These are phyloP conservation scores for Cephus nigrinus DNA, from an alignment of 2,888 invertebrate species.

Conservation along the genomic window DNA sequence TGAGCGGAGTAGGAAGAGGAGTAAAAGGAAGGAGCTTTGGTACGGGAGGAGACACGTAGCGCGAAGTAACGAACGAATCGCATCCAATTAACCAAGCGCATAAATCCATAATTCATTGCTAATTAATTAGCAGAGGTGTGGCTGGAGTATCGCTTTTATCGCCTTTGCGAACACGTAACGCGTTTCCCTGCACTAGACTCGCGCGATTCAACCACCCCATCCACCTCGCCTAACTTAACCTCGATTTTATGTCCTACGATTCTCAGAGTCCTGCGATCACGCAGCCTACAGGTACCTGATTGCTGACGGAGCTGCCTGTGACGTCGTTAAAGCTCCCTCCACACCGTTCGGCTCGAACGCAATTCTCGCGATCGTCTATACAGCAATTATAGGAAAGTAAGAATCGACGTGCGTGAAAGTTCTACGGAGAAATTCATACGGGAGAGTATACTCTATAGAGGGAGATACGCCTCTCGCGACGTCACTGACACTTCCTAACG, in stretches of 20 bases:
- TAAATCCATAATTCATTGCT: constrained; percentile 56
- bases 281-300: not conserved
- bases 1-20: not conserved
- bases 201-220: not conserved
- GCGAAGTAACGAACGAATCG: constrained; percentile 25
- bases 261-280: not conserved
- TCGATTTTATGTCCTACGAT: not conserved
- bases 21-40: not conserved
- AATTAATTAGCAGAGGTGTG: constrained; percentile 46
- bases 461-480: not conserved
- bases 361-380: not conserved
- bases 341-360: not conserved
- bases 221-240: not conserved
- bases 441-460: not conserved
- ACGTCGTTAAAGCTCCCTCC: not conserved
- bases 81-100: constrained; percentile 49
- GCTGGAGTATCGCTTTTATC: constrained; percentile 15
- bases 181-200: not conserved
- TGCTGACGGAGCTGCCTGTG: not conserved
- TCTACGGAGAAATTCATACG: not conserved
- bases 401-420: not conserved
- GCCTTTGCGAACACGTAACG: constrained; percentile 7
- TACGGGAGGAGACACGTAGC: not conserved
- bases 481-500: not conserved
- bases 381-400: not conserved